phyloP scores from a whole-genome alignment of 2,888 invertebrate genomes.

The Oasisia sp. region DNA sequence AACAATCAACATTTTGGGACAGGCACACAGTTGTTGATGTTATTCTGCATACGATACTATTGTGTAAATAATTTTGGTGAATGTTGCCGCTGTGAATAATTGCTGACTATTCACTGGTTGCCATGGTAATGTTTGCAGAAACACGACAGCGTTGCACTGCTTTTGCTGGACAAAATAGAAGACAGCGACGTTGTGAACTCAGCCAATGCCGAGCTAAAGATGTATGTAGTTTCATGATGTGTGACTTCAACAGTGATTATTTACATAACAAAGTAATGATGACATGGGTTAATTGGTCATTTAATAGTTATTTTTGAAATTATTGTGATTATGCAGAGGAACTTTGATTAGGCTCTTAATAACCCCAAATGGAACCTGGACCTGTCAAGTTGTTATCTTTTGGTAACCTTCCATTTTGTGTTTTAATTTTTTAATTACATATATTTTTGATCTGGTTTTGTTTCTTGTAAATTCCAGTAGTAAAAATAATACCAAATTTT shows the following conservation, averaged over 20 bases:
- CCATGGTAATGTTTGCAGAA: constrained; percentile 55
- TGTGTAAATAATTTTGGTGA: background rate
- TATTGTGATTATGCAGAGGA: no score
- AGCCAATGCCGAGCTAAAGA: constrained; percentile 71
- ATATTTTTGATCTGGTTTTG: background rate
- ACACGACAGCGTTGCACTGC: constrained; percentile 71
- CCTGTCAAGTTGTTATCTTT: no score
- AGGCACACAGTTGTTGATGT: background rate
- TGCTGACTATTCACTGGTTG: background rate
- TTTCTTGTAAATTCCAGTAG: background rate
- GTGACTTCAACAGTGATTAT: background rate
- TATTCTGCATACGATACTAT: background rate
- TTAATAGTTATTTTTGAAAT: no score
- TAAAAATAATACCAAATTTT: background rate
- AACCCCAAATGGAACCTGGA: no score
- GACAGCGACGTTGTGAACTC: constrained; percentile 67
- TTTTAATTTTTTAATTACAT: background rate
- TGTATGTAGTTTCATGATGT: constrained; percentile 64
- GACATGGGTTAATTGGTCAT: background rate
- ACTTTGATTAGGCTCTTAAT: no score
- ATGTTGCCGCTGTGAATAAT: background rate
- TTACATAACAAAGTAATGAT: background rate
- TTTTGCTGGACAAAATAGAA: constrained; percentile 70
- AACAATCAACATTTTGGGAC: background rate
- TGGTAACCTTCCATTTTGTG: background rate